Base-by-base conservation (phyloP, 2,888 invertebrate species). In the Dryobota labecula region DNA sequence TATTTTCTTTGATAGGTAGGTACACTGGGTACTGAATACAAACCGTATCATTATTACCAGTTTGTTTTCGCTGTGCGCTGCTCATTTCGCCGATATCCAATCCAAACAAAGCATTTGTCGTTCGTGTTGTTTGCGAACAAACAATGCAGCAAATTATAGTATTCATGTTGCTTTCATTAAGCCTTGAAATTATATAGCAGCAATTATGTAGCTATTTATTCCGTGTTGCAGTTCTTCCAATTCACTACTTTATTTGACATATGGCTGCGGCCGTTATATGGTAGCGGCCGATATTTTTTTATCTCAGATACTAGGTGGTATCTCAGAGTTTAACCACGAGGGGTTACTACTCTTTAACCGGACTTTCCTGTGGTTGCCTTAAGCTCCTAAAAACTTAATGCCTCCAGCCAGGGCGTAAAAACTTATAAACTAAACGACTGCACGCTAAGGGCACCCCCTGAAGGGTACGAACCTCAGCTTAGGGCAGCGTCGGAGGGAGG, bases 51-150 rank as follows among this genome's bases (percentile, higher is more conserved):
- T 45, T 49, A 56, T 18, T 18, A 49, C 15, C 15, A 38, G 36
- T 70, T 53, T 78, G 75, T 75, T 78, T 70, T 70, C 30, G 15
- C 33, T 58, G 58, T 15, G 4, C 36, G 30, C 15, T 7, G 47
- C 18, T 58, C 56, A 57, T 57, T 62, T 13, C 27, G 3, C 11
- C 51, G 70, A 63, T 78, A 70, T 20, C 45, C 62, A 78, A 75
- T 75, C 53, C 70, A 78, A 63, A 75, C 53, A 77, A 41, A 54
- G 18, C 7, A 54, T 54, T 61, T 41, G n/a, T 56, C n/a, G 27
- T 20, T 13, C 15, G 63, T 41, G 15, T 58, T 63, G 58, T 49
- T 63, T 49, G 15, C 8, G 57, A 24, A 41, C 57, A 78, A 41
- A 78, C 20, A 70, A 8, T 70, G 41, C 56, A 41, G 41, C 20